Evolutionary conservation across 2,888 invertebrate genomes (phyloP).

Genomic region (Tortricodes alternella): DNA sequence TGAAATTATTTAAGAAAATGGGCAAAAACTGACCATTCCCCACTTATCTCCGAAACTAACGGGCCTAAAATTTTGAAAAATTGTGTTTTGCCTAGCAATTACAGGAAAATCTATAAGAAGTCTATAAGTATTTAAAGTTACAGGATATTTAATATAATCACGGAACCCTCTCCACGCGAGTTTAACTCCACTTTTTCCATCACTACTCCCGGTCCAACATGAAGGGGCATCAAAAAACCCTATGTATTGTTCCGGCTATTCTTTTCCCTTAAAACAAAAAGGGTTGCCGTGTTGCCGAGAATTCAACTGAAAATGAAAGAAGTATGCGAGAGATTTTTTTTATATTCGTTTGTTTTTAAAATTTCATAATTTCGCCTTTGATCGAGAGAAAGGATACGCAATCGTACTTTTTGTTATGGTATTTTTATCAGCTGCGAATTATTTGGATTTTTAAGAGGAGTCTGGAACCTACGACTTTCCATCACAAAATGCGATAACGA

Average conservation of each 20-base stretch:
- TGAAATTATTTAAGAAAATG: too few relatives aligned
- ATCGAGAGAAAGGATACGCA: conserved; percentile 41
- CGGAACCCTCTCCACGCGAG: too few relatives aligned
- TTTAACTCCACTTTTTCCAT: not conserved
- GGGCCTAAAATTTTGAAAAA: too few relatives aligned
- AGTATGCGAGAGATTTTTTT: conserved; percentile 56
- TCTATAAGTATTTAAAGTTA: too few relatives aligned
- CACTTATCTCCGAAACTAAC: too few relatives aligned
- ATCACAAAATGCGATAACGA: too few relatives aligned
- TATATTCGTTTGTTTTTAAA: conserved; percentile 49
- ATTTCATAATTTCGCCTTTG: conserved; percentile 61
- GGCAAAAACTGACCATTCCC: too few relatives aligned
- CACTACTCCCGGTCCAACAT: conserved; percentile 33
- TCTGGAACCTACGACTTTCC: not conserved
- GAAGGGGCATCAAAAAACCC: conserved; percentile 38
- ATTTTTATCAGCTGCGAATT: conserved; percentile 30
- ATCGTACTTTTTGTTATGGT: conserved; percentile 34
- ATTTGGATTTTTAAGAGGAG: conserved; percentile 9
- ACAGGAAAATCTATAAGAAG: too few relatives aligned
- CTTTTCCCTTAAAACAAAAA: conserved; percentile 53
- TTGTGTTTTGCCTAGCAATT: too few relatives aligned
- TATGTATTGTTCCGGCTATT: conserved; percentile 59
- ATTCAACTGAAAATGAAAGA: conserved; percentile 54
- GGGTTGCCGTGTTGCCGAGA: conserved; percentile 67
- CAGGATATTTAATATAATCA: not conserved